Evolutionary conservation across 1,140 invertebrate genomes (phyloP).

Genomic region (Ceratina australensis): DNA sequence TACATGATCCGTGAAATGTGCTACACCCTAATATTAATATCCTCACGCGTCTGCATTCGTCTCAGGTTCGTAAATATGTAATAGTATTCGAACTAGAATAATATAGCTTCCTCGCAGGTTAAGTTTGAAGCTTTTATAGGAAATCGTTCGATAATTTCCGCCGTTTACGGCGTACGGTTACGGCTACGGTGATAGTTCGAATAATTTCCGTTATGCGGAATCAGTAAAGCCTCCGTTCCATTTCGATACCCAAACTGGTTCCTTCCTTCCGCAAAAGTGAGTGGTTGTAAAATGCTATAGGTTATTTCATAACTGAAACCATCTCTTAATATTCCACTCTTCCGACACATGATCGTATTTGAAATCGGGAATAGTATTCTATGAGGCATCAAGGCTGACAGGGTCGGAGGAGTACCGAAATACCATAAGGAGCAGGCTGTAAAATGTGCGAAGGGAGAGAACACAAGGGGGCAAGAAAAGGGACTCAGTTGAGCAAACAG

Average conservation of each 20-base stretch:
- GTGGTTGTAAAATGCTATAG: no score
- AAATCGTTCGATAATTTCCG: conserved; percentile 9
- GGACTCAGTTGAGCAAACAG: conserved; percentile 27
- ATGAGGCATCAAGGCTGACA: no score
- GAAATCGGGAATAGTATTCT: no score
- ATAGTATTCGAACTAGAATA: background rate
- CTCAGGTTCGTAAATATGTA: background rate
- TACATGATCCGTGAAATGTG: no score
- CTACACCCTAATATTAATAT: no score
- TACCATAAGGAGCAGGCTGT: conserved; percentile 8
- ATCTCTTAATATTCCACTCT: no score
- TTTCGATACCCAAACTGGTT: background rate
- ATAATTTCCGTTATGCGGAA: background rate
- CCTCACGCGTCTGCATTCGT: no score
- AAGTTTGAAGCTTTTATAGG: conserved; percentile 20
- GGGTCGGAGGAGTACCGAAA: background rate
- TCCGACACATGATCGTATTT: no score
- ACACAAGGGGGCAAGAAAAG: background rate
- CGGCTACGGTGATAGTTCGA: conserved; percentile 1
- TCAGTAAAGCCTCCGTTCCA: conserved; percentile 2
- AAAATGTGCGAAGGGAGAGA: conserved; percentile 4
- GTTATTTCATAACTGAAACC: no score
- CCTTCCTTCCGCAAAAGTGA: background rate
- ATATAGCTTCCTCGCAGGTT: background rate
- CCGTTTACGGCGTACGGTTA: background rate